Evolutionary conservation across 2,113 vertebrate species (phyloP).

Genomic region (Elgaria multicarinata): DNA sequence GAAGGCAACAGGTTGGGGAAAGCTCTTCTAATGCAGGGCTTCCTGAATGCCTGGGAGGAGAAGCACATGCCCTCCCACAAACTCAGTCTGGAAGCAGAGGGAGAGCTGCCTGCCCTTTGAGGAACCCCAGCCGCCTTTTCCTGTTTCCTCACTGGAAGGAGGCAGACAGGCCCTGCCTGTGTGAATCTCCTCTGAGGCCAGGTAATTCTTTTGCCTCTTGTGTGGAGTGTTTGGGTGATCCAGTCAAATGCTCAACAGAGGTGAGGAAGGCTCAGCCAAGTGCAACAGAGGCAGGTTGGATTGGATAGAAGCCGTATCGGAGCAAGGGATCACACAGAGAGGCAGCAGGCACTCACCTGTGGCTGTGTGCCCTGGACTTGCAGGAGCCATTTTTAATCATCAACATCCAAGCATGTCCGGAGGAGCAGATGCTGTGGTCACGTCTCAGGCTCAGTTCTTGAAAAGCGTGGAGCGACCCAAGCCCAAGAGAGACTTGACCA

Average conservation of each 20-base stretch:
- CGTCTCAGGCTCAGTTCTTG: neutral
- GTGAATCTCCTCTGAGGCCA: neutral
- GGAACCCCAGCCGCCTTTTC: neutral
- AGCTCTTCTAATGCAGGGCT: fast-evolving
- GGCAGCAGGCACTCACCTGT: neutral
- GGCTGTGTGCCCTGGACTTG: neutral
- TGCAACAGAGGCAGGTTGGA: neutral
- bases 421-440: neutral
- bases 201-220: neutral
- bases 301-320: neutral
- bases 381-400: neutral
- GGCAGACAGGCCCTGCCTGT: too few relatives aligned
- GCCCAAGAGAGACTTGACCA: neutral
- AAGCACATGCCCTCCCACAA: too few relatives aligned
- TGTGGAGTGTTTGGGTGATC: neutral
- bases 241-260: neutral
- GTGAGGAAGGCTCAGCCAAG: neutral
- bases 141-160: neutral
- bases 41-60: too few relatives aligned
- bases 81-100: neutral
- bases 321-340: neutral
- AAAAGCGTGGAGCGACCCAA: neutral
- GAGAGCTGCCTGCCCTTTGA: neutral
- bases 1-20: too few relatives aligned
- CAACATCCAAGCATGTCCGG: neutral